Evolutionary conservation across 2,797 vertebrate genomes (phyloP).

Genomic region (Aulostomus chinensis): DNA sequence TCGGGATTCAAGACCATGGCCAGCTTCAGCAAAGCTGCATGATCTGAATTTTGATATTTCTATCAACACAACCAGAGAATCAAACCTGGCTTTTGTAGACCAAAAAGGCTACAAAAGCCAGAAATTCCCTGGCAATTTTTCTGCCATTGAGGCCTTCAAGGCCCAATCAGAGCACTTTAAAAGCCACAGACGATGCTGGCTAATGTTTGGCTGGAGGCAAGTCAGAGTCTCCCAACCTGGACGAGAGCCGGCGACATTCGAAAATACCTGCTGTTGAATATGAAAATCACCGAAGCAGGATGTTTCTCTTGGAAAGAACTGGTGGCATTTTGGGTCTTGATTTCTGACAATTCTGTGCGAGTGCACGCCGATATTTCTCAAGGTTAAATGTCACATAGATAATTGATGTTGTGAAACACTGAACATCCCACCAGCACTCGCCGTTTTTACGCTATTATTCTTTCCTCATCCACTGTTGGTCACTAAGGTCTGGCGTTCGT

Average conservation of each 20-base stretch:
- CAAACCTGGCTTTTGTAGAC: conserved; percentile 20
- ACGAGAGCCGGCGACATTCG: no score
- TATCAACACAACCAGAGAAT: conserved; percentile 23
- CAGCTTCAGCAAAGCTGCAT: conserved; percentile 1
- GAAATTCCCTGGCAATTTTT: conserved; percentile 29
- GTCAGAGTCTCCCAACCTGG: conserved; percentile 12
- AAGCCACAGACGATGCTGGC: conserved; percentile 36
- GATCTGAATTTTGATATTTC: conserved; percentile 30
- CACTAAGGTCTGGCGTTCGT: no score
- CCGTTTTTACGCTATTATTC: no score
- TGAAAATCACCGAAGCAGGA: no score
- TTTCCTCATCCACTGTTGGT: no score
- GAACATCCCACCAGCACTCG: no score
- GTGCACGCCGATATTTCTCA: no score
- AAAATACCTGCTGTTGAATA: no score
- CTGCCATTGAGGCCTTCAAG: conserved; percentile 28
- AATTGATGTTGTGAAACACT: not conserved
- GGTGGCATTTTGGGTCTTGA: not conserved
- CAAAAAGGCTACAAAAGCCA: conserved; percentile 24
- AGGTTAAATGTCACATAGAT: not conserved
- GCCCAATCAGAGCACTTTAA: conserved; percentile 22
- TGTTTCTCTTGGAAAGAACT: not conserved
- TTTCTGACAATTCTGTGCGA: not conserved
- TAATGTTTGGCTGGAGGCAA: conserved; percentile 25
- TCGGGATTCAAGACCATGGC: not conserved